Evolutionary conservation across 2,797 vertebrate genomes (phyloP), one percentile per base, ranked within the genome.

Genomic region (Gorsachius magnificus): DNA sequence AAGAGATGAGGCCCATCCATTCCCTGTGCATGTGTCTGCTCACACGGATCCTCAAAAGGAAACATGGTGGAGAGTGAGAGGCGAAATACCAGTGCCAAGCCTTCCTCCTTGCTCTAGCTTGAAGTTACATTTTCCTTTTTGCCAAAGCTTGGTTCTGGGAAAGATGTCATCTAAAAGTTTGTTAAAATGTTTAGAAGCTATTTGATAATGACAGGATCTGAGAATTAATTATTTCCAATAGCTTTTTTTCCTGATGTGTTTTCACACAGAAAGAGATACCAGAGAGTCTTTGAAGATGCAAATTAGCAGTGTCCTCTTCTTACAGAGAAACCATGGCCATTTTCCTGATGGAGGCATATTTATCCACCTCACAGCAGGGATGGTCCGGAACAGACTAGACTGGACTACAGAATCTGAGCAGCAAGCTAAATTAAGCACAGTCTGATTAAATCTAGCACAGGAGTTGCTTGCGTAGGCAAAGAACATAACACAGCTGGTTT

Each of bases 1-100:
- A 85, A 77, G 5, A 43, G 38, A n/a, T 0, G 0, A 76, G 13
- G 18, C 5, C 71, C 29, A 5, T 31, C 20, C 20, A 15, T 13
- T 64, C 6, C 1, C 53, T 50, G 22, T 38, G 36, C 3, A 0
- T 45, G 11, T 33, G 2, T 68, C 41, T 79, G 29, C 77, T 83
- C 65, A 61, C 48, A 78, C 1, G 0, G 20, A 65, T 51, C 63
- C 63, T 69, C 54, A 84, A 81, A 69, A 13, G 13, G 46, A 69
- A 92, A 76, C 13, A 2, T 3, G 9, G 51, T 26, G 31, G 68
- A 69, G 25, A 77, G 28, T 2, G 3, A 94, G 36, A 84, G 56
- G 15, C 58, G n/a, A 63, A 93, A 38, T 51, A 89, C 5, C 21
- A n/a, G 21, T 33, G 41, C 29, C 33, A 45, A 75, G 18, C 35